Percentiles rank a stretch among this genome's conserved stretches.
Evolutionary conservation across 2,113 vertebrate species (phyloP).

Genomic region (Apeltes quadracus): DNA sequence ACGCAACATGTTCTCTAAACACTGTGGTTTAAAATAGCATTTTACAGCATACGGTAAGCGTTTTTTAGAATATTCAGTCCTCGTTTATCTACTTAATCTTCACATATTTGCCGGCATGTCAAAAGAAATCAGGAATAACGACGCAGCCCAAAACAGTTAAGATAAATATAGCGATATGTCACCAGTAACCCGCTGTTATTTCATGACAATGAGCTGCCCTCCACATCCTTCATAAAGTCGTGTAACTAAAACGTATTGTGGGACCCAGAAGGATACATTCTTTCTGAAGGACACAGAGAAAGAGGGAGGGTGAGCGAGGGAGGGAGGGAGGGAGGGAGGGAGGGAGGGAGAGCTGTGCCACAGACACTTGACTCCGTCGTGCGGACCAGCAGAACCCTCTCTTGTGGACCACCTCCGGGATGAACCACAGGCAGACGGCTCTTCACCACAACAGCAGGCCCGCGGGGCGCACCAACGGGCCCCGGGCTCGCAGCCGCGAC

Average conservation of each 20-base stretch:
- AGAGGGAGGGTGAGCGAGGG: conserved; percentile 34
- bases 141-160: background rate
- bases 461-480: conserved; percentile 40
- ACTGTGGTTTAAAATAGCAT: conserved; percentile 50
- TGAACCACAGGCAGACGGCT: conserved; percentile 71
- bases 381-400: conserved; percentile 24
- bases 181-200: conserved; percentile 1
- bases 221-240: conserved; percentile 54
- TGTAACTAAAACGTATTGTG: conserved; percentile 64
- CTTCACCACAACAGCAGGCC: conserved; percentile 42
- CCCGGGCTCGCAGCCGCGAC: conserved; percentile 70
- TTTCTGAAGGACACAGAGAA: conserved; percentile 67
- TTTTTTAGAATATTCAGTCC: conserved; percentile 10
- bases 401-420: conserved; percentile 49
- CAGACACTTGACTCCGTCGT: conserved; percentile 39
- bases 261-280: conserved; percentile 68
- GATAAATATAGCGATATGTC: conserved; percentile 11
- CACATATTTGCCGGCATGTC: background rate
- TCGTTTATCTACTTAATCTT: background rate
- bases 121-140: background rate
- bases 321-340: conserved; percentile 33
- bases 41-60: conserved; percentile 34
- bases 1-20: conserved; percentile 37
- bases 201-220: conserved; percentile 34
- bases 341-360: conserved; percentile 32